Percentiles rank a stretch among this genome's conserved stretches.
Evolutionary conservation across 2,888 invertebrate species (phyloP).

Genomic region (Mayetiola destructor): DNA sequence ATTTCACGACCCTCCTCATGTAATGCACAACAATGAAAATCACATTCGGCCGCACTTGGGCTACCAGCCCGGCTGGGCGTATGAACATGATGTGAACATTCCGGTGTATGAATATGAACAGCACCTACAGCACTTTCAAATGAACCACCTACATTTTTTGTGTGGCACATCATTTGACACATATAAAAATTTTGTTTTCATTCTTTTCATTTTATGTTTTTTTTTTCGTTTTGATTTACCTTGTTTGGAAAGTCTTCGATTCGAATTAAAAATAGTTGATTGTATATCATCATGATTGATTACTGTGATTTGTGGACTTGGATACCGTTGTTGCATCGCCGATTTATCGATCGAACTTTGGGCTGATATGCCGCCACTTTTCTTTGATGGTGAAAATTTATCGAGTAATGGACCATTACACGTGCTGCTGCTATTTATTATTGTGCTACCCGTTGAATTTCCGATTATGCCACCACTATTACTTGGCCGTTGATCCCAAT

Average conservation of each 20-base stretch:
- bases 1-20: slow-evolving; percentile 87
- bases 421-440: slow-evolving; percentile 25
- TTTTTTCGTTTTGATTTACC: too few relatives aligned
- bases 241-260: slow-evolving; percentile 42
- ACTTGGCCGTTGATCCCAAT: slow-evolving; percentile 84
- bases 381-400: slow-evolving; percentile 37
- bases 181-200: too few relatives aligned
- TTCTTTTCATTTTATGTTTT: too few relatives aligned
- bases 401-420: slow-evolving; percentile 30
- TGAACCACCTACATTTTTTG: slow-evolving; percentile 36
- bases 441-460: slow-evolving; percentile 29
- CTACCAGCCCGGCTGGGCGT: slow-evolving; percentile 53
- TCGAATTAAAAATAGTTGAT: too few relatives aligned
- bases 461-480: slow-evolving; percentile 37
- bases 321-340: slow-evolving; percentile 36
- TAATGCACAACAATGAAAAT: slow-evolving; percentile 88
- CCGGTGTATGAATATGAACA: slow-evolving; percentile 70
- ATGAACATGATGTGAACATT: slow-evolving; percentile 57
- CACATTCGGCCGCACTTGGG: slow-evolving; percentile 62
- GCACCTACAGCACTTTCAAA: slow-evolving; percentile 50
- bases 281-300: slow-evolving; percentile 80
- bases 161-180: background rate
- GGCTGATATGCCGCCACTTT: slow-evolving; percentile 36
- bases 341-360: slow-evolving; percentile 52
- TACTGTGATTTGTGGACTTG: slow-evolving; percentile 80